Evolutionary conservation across 2,797 vertebrate genomes (phyloP).

Genomic region (Erithacus rubecula): DNA sequence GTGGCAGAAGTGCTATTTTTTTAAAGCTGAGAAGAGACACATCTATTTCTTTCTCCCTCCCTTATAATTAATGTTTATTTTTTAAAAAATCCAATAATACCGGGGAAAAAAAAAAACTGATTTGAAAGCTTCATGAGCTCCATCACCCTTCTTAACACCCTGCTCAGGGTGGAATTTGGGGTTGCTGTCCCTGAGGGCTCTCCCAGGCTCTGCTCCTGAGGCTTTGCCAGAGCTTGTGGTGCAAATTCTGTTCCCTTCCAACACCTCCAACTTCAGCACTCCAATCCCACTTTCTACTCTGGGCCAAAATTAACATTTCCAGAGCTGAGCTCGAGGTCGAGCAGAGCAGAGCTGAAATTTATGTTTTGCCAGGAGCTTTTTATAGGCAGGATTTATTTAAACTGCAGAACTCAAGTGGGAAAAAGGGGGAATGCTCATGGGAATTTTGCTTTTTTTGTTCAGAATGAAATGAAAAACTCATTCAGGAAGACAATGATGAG

Average conservation of each 20-base stretch:
- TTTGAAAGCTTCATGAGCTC: background rate
- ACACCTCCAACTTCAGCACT: background rate
- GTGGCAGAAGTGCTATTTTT: background rate
- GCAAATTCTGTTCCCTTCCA: constrained; percentile 10
- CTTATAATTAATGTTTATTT: background rate
- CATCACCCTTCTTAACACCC: background rate
- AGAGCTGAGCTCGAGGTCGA: background rate
- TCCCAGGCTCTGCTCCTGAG: background rate
- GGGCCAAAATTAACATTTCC: constrained; percentile 42
- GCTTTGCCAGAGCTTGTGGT: background rate
- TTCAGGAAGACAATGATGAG: background rate
- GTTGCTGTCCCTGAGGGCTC: background rate
- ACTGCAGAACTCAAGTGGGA: background rate
- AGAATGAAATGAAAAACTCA: background rate
- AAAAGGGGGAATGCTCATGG: background rate
- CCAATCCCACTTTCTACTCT: background rate
- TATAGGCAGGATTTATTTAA: background rate
- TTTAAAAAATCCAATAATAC: background rate
- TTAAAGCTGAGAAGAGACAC: background rate
- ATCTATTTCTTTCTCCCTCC: background rate
- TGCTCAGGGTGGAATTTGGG: background rate
- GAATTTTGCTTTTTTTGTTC: background rate
- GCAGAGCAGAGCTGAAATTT: background rate
- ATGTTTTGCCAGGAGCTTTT: constrained; percentile 1
- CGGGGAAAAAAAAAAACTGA: background rate